Evolutionary conservation across 2,888 invertebrate species (phyloP).

Genomic region (Eupithecia exiguata): DNA sequence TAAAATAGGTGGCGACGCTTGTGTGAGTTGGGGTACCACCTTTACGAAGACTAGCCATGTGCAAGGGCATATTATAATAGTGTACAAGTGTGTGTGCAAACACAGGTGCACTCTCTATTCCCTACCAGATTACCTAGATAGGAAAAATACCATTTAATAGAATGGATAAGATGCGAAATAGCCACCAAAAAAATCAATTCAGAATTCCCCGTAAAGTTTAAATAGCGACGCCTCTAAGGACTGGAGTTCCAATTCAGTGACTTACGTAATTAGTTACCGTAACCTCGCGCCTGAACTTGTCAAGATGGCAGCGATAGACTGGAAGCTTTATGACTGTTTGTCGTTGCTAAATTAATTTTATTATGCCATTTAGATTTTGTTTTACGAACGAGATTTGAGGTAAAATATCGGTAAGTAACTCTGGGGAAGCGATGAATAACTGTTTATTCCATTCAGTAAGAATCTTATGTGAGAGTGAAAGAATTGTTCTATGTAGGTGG

Average conservation of each 20-base stretch:
- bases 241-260: slow-evolving; percentile 14
- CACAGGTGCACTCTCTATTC: not conserved
- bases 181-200: not conserved
- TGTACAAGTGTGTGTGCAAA: not conserved
- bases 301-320: slow-evolving; percentile 20
- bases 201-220: slow-evolving; percentile 13
- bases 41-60: not conserved
- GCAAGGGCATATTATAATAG: not conserved
- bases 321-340: slow-evolving; percentile 16
- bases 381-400: not conserved
- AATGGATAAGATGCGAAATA: not conserved
- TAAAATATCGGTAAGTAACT: slow-evolving; percentile 1
- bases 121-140: not conserved
- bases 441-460: not conserved
- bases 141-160: not conserved
- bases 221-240: slow-evolving; percentile 6
- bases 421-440: not conserved
- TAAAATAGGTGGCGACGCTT: no score
- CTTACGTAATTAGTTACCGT: slow-evolving; percentile 16
- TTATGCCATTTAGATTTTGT: slow-evolving; percentile 6
- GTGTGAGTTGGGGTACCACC: not conserved
- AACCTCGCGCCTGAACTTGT: slow-evolving; percentile 19
- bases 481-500: not conserved
- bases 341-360: slow-evolving; percentile 17
- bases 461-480: not conserved